phyloP scores from a whole-genome alignment of 2,797 vertebrate genomes.

The Trichosurus vulpecula region DNA sequence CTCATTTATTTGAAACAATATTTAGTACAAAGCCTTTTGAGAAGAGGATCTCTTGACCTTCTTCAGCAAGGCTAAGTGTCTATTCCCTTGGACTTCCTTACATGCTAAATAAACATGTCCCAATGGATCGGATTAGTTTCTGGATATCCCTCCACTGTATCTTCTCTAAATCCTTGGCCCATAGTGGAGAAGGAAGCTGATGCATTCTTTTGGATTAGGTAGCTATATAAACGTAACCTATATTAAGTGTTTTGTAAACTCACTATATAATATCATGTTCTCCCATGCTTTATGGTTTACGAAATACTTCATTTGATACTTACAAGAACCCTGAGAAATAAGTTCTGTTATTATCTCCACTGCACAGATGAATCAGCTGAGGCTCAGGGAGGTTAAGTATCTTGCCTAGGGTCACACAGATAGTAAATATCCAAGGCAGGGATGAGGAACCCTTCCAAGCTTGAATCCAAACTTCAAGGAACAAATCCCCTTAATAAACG shows the following conservation, averaged over 20 bases:
- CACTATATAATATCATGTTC: not conserved
- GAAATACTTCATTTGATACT: not conserved
- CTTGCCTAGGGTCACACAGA: not conserved
- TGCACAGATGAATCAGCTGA: not conserved
- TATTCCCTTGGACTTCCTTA: constrained; percentile 9
- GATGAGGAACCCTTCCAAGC: too few relatives aligned
- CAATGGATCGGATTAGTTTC: not conserved
- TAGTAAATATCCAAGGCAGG: too few relatives aligned
- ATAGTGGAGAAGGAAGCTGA: constrained; percentile 7
- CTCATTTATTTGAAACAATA: constrained; percentile 25
- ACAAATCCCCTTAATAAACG: too few relatives aligned
- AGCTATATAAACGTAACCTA: not conserved
- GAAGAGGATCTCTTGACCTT: constrained; percentile 13
- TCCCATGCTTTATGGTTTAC: not conserved
- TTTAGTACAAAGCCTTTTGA: not conserved
- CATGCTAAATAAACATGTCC: not conserved
- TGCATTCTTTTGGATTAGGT: not conserved
- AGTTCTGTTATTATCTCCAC: not conserved
- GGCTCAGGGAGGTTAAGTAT: not conserved
- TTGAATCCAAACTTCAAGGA: too few relatives aligned
- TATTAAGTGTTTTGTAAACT: not conserved
- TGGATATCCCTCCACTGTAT: not conserved
- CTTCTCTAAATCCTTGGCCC: not conserved
- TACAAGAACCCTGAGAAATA: not conserved
- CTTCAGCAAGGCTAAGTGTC: not conserved